phyloP scores from a whole-genome alignment of 2,113 vertebrate species.

The Carlito syrichta region DNA sequence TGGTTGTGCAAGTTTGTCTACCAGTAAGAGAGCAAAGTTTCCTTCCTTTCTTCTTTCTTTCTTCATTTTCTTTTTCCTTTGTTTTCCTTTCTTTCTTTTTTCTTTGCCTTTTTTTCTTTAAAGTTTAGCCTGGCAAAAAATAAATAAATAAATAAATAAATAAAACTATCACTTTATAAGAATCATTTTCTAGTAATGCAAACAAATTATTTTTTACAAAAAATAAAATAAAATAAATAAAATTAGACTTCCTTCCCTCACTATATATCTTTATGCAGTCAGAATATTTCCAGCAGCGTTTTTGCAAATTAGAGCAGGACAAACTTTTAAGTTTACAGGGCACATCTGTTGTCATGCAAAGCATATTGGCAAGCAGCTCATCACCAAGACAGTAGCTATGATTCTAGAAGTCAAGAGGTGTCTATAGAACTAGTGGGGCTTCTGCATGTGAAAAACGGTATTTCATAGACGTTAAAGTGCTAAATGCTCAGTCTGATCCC shows the following conservation, averaged over 20 bases:
- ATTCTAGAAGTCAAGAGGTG: conserved; percentile 75
- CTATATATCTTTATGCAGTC: conserved; percentile 83
- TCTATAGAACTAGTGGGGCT: conserved; percentile 71
- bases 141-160: conserved; percentile 42
- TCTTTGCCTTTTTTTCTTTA: conserved; percentile 68
- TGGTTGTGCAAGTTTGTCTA: conserved; percentile 93
- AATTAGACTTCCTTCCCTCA: conserved; percentile 83
- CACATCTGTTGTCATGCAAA: conserved; percentile 72
- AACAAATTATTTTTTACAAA: conserved; percentile 84
- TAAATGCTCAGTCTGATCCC: conserved; percentile 72
- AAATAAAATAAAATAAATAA: conserved; percentile 78
- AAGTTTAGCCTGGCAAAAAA: conserved; percentile 78
- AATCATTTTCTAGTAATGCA: conserved; percentile 85
- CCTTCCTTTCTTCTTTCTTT: conserved; percentile 37
- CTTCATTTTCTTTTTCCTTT: not conserved
- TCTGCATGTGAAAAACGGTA: conserved; percentile 81
- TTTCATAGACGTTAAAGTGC: conserved; percentile 75
- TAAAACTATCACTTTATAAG: conserved; percentile 81
- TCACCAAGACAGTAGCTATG: conserved; percentile 69
- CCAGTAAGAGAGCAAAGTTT: conserved; percentile 86
- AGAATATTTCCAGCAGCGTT: conserved; percentile 76
- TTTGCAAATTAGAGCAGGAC: conserved; percentile 79
- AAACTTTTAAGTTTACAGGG: conserved; percentile 74
- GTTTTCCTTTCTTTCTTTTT: conserved; percentile 50
- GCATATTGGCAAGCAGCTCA: conserved; percentile 71